A percentile compares a stretch with the other conserved stretches of the same genome.
Evolutionary conservation across 2,888 invertebrate genomes (phyloP).

Genomic region (Pristionchus arcanus): DNA sequence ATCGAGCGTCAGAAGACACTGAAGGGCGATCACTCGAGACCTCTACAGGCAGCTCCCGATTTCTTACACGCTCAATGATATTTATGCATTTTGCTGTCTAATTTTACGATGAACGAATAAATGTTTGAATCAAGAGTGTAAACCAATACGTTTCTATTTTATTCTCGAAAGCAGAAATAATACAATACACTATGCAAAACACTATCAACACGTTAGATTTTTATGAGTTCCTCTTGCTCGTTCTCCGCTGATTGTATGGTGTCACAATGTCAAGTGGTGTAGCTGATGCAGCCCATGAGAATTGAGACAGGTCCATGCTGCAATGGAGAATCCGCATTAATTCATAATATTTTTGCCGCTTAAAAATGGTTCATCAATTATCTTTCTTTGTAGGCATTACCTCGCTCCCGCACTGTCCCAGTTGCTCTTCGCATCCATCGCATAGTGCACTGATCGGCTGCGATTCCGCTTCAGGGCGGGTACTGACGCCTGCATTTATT

Average conservation of each 20-base stretch:
- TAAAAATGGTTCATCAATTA: not conserved
- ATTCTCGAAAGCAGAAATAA: no score
- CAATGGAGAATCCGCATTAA: not conserved
- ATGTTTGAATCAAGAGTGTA: no score
- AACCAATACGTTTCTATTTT: no score
- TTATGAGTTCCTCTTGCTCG: conserved; percentile 21
- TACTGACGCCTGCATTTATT: not conserved
- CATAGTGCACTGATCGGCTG: conserved; percentile 33
- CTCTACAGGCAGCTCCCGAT: not conserved
- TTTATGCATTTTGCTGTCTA: no score
- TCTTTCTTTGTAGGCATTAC: not conserved
- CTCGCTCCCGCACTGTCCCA: conserved; percentile 34
- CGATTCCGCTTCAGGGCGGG: not conserved
- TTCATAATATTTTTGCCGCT: no score
- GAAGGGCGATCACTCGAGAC: not conserved
- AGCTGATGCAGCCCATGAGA: conserved; percentile 3
- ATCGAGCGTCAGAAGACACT: conserved; percentile 27
- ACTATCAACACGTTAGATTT: no score
- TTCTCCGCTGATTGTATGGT: conserved; percentile 29
- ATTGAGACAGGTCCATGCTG: conserved; percentile 32
- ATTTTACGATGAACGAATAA: no score
- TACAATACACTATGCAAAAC: no score
- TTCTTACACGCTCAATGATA: not conserved
- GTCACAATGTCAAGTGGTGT: not conserved
- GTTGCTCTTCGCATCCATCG: not conserved